Base-by-base conservation (phyloP, 2,113 vertebrate genomes). In the Hydrolagus affinis region DNA sequence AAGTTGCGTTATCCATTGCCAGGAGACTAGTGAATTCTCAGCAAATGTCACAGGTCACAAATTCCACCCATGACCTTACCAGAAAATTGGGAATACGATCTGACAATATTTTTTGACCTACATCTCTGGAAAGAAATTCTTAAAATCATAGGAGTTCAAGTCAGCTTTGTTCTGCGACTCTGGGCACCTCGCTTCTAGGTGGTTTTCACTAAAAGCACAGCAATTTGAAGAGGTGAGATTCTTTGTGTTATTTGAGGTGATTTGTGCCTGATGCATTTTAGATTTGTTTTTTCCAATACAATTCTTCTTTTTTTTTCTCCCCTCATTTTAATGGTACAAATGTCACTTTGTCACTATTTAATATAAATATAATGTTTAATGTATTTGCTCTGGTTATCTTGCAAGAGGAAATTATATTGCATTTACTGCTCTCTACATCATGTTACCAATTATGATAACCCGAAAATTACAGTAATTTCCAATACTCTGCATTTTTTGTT, bases 81-180 rank as follows among this genome's bases (percentile, higher is more conserved):
- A 74, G 30, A 32, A 74, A 74, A 56, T 74, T 74, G 72, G 72
- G 72, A 74, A 74, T 74, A 17, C 72, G 44, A 44, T 56, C 72
- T 74, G 72, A 56, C 72, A 74, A 56, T 74, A 74, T 74, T 74
- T 74, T 44, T 74, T 74, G 32, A 7, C 30, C 72, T 56, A 44
- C 72, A 0, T 28, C 44, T 44, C 72, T 74, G 72, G 72, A 19
- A 74, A 44, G 72, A 56, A 74, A 56, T 19, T 32, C 30, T 74
- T 17, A 44, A 30, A 74, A 56, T 74, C 28, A 32, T 44, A 19
- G 32, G 72, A 74, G 8, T 32, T 74, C 30, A 74, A 44, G 17
- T 8, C 72, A 74, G 32, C 17, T 56, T 74, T 44, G 32, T 15
- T 74, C 30, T 19, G 0, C 17, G 8, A 44, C 72, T 7, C 8